These are phyloP conservation scores for Philonicus albiceps DNA, from an alignment of 2,888 invertebrate species.

Conservation along the genomic window DNA sequence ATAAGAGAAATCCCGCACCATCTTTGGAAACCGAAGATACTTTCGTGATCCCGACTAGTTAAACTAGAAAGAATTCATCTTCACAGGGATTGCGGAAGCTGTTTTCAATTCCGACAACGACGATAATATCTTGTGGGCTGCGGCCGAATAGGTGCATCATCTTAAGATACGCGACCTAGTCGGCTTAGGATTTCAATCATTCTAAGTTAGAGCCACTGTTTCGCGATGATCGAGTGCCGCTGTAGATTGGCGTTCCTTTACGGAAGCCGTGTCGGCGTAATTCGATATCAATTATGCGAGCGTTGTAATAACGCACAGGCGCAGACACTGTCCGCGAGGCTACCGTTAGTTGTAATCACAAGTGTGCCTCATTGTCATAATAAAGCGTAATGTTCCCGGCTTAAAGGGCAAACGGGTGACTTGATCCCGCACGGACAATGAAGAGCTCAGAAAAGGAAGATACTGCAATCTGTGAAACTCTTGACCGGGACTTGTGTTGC, in stretches of 20 bases:
- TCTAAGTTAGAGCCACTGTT: background rate
- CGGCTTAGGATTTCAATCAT: background rate
- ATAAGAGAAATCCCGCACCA: background rate
- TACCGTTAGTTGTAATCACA: background rate
- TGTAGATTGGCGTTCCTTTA: background rate
- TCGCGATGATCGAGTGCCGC: background rate
- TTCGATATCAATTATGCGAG: conserved; percentile 24
- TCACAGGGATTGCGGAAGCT: background rate
- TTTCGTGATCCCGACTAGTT: background rate
- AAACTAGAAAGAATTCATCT: background rate
- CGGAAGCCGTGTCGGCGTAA: background rate
- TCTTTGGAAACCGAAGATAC: background rate
- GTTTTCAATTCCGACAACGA: background rate
- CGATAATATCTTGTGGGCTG: background rate
- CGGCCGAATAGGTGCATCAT: background rate
- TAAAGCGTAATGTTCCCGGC: background rate
- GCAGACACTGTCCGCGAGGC: background rate
- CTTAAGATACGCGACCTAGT: background rate
- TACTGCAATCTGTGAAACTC: background rate
- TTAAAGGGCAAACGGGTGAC: background rate
- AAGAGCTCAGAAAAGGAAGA: background rate
- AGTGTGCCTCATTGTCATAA: background rate
- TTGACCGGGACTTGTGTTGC: background rate
- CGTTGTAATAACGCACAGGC: background rate
- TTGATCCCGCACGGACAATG: background rate